A percentile compares a stretch with the other conserved stretches of the same genome.
Evolutionary conservation across 2,888 invertebrate genomes (phyloP).

Genomic region (Himalopsyche japonica): DNA sequence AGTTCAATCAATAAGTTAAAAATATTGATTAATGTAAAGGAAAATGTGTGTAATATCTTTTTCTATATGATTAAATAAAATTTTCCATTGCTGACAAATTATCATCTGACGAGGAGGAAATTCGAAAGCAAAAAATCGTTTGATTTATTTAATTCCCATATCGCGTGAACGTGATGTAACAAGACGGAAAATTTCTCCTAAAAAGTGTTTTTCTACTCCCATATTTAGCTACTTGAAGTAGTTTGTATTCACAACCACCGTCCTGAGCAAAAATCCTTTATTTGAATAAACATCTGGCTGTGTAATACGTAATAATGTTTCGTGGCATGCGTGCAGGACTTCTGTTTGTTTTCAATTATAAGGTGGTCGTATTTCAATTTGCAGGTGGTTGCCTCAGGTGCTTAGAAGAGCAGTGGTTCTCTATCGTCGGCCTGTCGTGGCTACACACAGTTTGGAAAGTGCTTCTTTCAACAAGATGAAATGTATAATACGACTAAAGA

Average conservation of each 20-base stretch:
- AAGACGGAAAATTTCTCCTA: too few species aligned
- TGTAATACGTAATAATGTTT: not conserved
- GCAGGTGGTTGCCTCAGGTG: not conserved
- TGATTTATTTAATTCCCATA: too few species aligned
- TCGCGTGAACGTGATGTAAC: too few species aligned
- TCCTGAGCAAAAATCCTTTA: not conserved
- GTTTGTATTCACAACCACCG: not conserved
- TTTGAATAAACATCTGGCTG: not conserved
- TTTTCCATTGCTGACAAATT: too few species aligned
- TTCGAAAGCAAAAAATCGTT: too few species aligned
- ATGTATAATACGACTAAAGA: not conserved
- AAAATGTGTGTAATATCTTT: too few species aligned
- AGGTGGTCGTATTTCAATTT: not conserved
- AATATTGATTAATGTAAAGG: too few species aligned
- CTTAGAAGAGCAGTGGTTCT: conserved; percentile 1
- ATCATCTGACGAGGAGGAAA: too few species aligned
- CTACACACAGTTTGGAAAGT: conserved; percentile 21
- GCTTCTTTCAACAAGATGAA: conserved; percentile 18
- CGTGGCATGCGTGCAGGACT: not conserved
- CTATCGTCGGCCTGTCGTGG: not conserved
- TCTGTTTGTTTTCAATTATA: not conserved
- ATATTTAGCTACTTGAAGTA: not conserved
- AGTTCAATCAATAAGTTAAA: too few species aligned
- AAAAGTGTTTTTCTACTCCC: not conserved
- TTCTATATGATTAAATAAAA: too few species aligned